A percentile compares a stretch with the other conserved stretches of the same genome.
Conservation (phyloP, 2,113 vertebrate genomes). For the Synodontis membranacea region DNA sequence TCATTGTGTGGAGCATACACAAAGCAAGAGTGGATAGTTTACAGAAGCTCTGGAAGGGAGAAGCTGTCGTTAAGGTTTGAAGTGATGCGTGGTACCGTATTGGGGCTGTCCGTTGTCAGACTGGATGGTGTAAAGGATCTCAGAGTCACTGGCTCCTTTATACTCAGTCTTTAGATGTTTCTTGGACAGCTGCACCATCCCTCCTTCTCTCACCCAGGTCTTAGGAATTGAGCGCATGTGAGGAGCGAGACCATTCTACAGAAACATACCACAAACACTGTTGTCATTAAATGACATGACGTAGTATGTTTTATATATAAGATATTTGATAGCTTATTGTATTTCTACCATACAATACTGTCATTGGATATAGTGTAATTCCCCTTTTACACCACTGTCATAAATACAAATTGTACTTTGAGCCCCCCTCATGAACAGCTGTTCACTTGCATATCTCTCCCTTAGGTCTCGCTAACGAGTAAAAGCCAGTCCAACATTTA, state of each 20-base stretch:
- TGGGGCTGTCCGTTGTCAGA: constrained; percentile 68
- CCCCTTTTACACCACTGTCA: too few species aligned
- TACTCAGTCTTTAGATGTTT: constrained; percentile 77
- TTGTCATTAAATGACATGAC: neutral
- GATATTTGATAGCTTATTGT: too few species aligned
- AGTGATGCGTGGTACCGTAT: constrained; percentile 73
- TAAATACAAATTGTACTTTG: too few species aligned
- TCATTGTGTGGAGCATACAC: neutral
- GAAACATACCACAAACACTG: neutral
- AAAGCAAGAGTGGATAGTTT: neutral
- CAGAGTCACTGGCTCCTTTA: constrained; percentile 70
- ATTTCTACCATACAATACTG: neutral
- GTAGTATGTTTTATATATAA: neutral
- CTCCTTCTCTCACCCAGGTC: constrained; percentile 92
- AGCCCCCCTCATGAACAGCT: too few species aligned
- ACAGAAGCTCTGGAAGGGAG: neutral
- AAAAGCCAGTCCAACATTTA: too few species aligned
- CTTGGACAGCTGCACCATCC: constrained; percentile 86
- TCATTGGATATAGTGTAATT: neutral
- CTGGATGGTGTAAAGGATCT: constrained; percentile 82
- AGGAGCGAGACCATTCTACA: constrained; percentile 70
- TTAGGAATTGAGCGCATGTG: constrained; percentile 71
- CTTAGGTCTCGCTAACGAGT: too few species aligned
- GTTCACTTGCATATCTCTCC: too few species aligned
- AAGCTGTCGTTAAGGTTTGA: neutral